A percentile compares a stretch with the other conserved stretches of the same genome.
Conservation (phyloP, 1,140 invertebrate species). For the Pinna nobilis region DNA sequence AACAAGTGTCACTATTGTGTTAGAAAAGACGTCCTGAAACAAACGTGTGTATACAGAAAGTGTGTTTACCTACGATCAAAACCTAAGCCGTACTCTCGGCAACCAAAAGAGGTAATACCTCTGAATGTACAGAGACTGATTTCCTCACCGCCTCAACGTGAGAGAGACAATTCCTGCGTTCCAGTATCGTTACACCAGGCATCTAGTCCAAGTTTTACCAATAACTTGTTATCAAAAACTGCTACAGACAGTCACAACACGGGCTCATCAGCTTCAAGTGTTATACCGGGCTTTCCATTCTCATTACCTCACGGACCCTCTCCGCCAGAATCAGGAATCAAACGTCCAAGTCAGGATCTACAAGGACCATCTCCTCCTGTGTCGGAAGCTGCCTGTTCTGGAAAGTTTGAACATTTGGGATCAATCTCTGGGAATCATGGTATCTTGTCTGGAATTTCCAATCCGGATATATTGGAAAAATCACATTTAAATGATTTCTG, state of each 20-base stretch:
- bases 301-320: conserved; percentile 21
- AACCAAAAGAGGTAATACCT: conserved; percentile 11
- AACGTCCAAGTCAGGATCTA: neutral
- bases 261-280: conserved; percentile 1
- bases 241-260: conserved; percentile 25
- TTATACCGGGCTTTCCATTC: conserved; percentile 24
- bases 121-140: neutral
- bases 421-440: no score
- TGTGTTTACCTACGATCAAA: conserved; percentile 69
- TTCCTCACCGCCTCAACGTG: neutral
- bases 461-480: neutral
- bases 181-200: neutral
- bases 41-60: conserved; percentile 70
- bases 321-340: conserved; percentile 12
- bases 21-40: conserved; percentile 66
- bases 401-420: no score
- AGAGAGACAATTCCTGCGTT: neutral
- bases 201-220: neutral
- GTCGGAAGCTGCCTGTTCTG: no score
- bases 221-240: conserved; percentile 28
- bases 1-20: conserved; percentile 68
- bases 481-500: conserved; percentile 4
- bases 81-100: conserved; percentile 59
- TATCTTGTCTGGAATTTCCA: neutral
- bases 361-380: neutral